Conservation (phyloP, 92 coral and sea anemone species). For the Porites evermanni region DNA sequence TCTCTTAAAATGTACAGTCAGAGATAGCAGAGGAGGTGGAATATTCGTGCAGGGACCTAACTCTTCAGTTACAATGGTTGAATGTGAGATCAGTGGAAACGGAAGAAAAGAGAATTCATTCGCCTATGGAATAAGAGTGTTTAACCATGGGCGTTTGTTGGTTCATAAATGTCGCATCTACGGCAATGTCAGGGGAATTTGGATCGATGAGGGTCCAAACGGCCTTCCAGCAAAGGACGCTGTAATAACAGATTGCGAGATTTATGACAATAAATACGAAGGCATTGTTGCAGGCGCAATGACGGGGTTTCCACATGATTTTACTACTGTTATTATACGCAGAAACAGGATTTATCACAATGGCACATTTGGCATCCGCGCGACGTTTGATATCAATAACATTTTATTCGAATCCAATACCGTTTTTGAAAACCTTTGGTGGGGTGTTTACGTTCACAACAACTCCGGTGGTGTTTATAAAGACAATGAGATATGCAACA, state of each 20-base stretch:
- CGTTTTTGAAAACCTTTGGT: constrained; percentile 37
- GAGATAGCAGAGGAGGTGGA: constrained; percentile 13
- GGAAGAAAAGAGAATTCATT: background rate
- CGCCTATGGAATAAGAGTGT: constrained; percentile 6
- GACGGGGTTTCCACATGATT: background rate
- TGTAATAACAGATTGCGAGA: background rate
- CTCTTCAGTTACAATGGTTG: background rate
- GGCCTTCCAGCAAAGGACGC: constrained; percentile 12
- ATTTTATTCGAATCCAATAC: constrained; percentile 7
- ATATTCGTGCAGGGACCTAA: background rate
- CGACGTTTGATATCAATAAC: background rate
- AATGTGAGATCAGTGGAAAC: constrained; percentile 17
- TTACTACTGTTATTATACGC: constrained; percentile 1
- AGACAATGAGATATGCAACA: constrained; percentile 22
- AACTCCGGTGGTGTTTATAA: constrained; percentile 29
- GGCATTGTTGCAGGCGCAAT: constrained; percentile 13
- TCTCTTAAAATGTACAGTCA: constrained; percentile 5
- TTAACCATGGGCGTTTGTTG: background rate
- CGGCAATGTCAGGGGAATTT: constrained; percentile 30
- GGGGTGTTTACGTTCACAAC: constrained; percentile 43
- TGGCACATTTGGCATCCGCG: constrained; percentile 38
- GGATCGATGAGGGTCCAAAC: constrained; percentile 4
- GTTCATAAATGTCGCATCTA: constrained; percentile 10
- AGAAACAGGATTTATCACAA: constrained; percentile 35
- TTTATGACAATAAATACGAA: constrained; percentile 41